Percentiles rank a stretch among this genome's conserved stretches.
phyloP scores from a whole-genome alignment of 2,888 invertebrate species.

The Tetheella fluctuosa region DNA sequence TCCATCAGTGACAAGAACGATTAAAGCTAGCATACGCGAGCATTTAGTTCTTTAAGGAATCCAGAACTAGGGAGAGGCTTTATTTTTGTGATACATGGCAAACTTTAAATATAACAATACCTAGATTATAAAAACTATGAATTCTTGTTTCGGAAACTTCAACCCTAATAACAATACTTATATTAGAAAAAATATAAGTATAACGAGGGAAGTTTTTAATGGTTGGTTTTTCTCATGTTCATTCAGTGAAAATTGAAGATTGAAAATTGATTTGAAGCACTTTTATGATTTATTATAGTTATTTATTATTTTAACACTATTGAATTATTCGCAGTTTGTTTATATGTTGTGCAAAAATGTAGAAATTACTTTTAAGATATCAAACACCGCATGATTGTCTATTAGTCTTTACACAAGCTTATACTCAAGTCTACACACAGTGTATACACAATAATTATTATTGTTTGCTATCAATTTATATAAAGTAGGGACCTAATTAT shows the following conservation, averaged over 20 bases:
- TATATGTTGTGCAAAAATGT: neutral
- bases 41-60: neutral
- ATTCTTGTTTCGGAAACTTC: neutral
- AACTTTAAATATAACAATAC: neutral
- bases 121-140: no score
- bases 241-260: neutral
- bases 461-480: no score
- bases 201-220: neutral
- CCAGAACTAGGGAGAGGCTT: neutral
- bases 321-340: neutral
- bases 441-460: no score
- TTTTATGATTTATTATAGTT: neutral
- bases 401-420: no score
- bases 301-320: neutral
- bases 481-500: no score
- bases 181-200: no score
- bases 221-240: neutral
- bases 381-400: no score
- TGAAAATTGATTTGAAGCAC: no score
- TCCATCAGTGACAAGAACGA: neutral
- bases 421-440: no score
- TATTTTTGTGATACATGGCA: neutral
- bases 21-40: neutral
- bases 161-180: no score
- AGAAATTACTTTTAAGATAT: neutral